Evolutionary conservation across 2,113 vertebrate genomes (phyloP).

Genomic region (Oxyruncus cristatus): DNA sequence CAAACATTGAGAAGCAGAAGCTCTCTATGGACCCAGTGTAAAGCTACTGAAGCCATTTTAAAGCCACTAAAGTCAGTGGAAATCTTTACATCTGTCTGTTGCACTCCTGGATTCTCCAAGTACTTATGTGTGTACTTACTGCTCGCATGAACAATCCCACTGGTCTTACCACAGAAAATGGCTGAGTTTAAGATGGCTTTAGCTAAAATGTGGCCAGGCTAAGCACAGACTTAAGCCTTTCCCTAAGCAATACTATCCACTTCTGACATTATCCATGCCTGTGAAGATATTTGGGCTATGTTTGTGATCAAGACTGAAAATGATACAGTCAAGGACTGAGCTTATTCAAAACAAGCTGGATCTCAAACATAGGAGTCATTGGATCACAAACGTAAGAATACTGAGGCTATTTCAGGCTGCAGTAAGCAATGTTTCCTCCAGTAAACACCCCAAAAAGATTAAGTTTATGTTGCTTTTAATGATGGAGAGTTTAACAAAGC

Average conservation of each 20-base stretch:
- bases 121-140: background rate
- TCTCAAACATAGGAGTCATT: background rate
- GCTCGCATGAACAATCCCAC: background rate
- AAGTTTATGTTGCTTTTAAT: conserved; percentile 36
- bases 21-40: background rate
- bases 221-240: background rate
- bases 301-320: background rate
- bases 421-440: background rate
- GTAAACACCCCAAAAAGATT: conserved; percentile 9
- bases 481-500: conserved; percentile 47
- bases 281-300: background rate
- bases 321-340: background rate
- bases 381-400: background rate
- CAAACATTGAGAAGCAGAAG: background rate
- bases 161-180: background rate
- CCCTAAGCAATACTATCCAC: background rate
- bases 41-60: conserved; percentile 7
- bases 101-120: background rate
- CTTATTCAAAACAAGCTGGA: background rate
- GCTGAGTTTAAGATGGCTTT: background rate
- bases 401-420: background rate
- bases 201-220: background rate
- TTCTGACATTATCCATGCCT: background rate
- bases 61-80: background rate
- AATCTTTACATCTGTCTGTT: background rate